Conservation (phyloP, 2,888 invertebrate species). For the Pseudococcus viburni region DNA sequence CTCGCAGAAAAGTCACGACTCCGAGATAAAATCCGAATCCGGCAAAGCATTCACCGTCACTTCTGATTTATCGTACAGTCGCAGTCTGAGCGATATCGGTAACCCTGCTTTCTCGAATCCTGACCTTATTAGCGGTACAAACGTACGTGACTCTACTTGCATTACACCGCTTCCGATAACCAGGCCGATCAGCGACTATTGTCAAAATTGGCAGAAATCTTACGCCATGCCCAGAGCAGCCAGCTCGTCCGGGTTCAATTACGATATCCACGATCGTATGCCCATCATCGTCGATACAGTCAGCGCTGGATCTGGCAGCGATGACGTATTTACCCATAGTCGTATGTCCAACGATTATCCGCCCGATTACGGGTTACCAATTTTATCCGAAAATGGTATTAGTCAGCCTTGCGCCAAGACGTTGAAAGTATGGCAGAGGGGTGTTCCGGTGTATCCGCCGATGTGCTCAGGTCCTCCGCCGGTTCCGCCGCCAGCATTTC, state of each 20-base stretch:
- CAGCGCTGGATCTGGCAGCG: constrained; percentile 67
- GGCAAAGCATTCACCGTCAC: constrained; percentile 66
- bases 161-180: constrained; percentile 61
- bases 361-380: constrained; percentile 84
- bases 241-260: constrained; percentile 48
- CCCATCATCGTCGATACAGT: constrained; percentile 71
- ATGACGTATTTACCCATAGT: constrained; percentile 73
- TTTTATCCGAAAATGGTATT: constrained; percentile 71
- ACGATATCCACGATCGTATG: constrained; percentile 75
- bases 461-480: constrained; percentile 77
- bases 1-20: constrained; percentile 66
- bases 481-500: constrained; percentile 44
- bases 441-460: constrained; percentile 87
- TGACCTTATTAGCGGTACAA: constrained; percentile 87
- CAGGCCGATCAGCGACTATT: constrained; percentile 65
- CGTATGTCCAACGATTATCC: constrained; percentile 78
- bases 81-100: constrained; percentile 65
- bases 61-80: constrained; percentile 66
- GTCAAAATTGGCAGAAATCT: constrained; percentile 64
- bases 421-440: constrained; percentile 89
- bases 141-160: constrained; percentile 70
- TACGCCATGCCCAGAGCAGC: constrained; percentile 61
- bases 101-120: constrained; percentile 81
- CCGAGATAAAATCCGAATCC: constrained; percentile 64
- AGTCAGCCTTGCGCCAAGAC: constrained; percentile 80